A percentile compares a stretch with the other conserved stretches of the same genome.
These are phyloP conservation scores for Frankliniella intonsa DNA, from an alignment of 2,888 invertebrate species.

Conservation along the genomic window DNA sequence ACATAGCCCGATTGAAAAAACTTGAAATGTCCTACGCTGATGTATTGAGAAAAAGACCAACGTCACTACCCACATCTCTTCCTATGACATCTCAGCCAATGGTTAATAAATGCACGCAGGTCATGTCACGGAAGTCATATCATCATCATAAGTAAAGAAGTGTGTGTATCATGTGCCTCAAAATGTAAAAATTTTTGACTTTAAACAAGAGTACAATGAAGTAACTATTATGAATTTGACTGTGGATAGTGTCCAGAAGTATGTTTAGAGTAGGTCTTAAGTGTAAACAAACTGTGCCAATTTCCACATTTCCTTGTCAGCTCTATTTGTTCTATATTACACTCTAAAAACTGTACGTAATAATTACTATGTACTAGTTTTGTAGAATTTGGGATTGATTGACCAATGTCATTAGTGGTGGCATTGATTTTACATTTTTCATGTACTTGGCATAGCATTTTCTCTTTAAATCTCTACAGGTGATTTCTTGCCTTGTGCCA, in stretches of 20 bases:
- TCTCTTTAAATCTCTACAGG: neutral
- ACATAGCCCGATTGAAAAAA: slow-evolving; percentile 73
- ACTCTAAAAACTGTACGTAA: neutral
- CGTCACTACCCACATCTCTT: neutral
- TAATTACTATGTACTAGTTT: neutral
- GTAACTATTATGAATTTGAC: neutral
- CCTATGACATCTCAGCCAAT: neutral
- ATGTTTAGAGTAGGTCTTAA: neutral
- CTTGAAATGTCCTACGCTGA: slow-evolving; percentile 82
- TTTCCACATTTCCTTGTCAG: neutral
- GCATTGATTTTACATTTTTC: neutral
- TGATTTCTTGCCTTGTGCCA: slow-evolving; percentile 9
- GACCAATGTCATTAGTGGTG: neutral
- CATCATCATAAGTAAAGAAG: neutral
- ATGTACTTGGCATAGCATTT: neutral
- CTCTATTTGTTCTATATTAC: neutral
- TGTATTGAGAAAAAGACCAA: slow-evolving; percentile 51
- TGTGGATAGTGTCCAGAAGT: neutral
- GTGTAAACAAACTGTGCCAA: slow-evolving; percentile 6
- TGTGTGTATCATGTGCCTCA: neutral
- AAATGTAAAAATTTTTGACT: neutral
- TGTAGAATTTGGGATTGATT: no score
- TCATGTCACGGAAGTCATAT: neutral
- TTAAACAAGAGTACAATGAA: slow-evolving; percentile 9
- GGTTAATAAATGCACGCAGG: slow-evolving; percentile 1